These are phyloP conservation scores for Helobdella robusta DNA, from an alignment of 2,888 invertebrate species.

Conservation along the genomic window DNA sequence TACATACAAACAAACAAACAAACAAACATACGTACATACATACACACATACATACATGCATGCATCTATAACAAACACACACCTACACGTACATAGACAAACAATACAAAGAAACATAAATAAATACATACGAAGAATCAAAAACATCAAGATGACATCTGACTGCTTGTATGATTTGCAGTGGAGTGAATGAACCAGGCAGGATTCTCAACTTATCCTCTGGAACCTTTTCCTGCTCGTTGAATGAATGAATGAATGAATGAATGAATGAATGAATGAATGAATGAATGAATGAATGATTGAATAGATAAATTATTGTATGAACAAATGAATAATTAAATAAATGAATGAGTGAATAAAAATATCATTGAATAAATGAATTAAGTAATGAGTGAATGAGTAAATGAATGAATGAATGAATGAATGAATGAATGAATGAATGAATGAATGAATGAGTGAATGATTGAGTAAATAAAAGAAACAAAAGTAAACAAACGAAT, in stretches of 20 bases:
- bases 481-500: too few relatives aligned
- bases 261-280: too few relatives aligned
- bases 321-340: too few relatives aligned
- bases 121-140: conserved; percentile 1
- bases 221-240: neutral
- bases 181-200: neutral
- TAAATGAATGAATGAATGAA: too few relatives aligned
- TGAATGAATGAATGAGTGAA: too few relatives aligned
- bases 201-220: conserved; percentile 5
- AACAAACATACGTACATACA: neutral
- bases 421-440: too few relatives aligned
- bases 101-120: neutral
- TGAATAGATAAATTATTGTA: too few relatives aligned
- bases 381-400: too few relatives aligned
- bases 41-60: neutral
- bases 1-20: neutral
- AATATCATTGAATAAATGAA: too few relatives aligned
- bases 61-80: neutral
- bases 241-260: neutral
- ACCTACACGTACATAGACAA: neutral
- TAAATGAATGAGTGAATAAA: too few relatives aligned
- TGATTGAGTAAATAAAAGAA: too few relatives aligned
- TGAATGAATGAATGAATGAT: too few relatives aligned
- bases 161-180: neutral
- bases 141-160: conserved; percentile 12